Conservation (phyloP, 2,888 invertebrate species). For the Habrosyne pyritoides region DNA sequence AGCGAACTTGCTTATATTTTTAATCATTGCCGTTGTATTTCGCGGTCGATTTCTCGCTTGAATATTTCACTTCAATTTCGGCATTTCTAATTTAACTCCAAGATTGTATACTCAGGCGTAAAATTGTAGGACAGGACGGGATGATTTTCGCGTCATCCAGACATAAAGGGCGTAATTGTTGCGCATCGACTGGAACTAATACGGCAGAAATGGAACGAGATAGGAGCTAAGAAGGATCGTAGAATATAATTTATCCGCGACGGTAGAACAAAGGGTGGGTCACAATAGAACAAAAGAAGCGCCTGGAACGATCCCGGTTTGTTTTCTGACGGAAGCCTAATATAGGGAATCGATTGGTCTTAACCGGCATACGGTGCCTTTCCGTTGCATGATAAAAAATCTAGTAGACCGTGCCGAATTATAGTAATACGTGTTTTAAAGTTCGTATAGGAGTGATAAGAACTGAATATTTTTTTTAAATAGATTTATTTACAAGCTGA, state of each 20-base stretch:
- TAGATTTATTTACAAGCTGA: no score
- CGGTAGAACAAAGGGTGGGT: slow-evolving; percentile 76
- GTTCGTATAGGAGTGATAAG: no score
- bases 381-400: slow-evolving; percentile 56
- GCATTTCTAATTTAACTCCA: slow-evolving; percentile 66
- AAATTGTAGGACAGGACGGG: slow-evolving; percentile 75
- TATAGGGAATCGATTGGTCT: slow-evolving; percentile 77
- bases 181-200: slow-evolving; percentile 82
- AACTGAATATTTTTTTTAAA: no score
- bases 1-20: slow-evolving; percentile 7
- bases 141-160: slow-evolving; percentile 82
- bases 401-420: slow-evolving; percentile 27
- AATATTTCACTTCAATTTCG: slow-evolving; percentile 45
- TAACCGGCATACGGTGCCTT: slow-evolving; percentile 61
- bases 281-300: slow-evolving; percentile 78
- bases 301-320: slow-evolving; percentile 65
- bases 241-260: slow-evolving; percentile 81
- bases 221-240: slow-evolving; percentile 77
- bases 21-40: slow-evolving; percentile 18
- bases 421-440: slow-evolving; percentile 25
- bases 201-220: slow-evolving; percentile 81
- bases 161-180: slow-evolving; percentile 81
- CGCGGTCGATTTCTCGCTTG: slow-evolving; percentile 34
- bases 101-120: slow-evolving; percentile 72
- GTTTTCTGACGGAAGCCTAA: slow-evolving; percentile 78